Percentiles rank a stretch among this genome's conserved stretches.
Conservation (phyloP, 1,140 invertebrate species). For the Formica exsecta region DNA sequence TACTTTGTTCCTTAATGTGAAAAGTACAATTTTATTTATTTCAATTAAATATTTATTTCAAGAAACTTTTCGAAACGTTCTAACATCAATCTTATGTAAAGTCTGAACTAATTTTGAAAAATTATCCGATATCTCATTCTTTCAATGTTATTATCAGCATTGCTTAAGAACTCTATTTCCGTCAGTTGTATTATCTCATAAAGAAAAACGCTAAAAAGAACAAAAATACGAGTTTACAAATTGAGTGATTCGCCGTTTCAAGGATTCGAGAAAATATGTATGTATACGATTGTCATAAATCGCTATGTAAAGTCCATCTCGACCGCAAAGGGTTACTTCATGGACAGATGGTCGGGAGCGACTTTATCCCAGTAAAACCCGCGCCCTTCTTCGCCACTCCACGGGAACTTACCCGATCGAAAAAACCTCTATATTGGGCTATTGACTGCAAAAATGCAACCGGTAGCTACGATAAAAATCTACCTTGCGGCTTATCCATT, state of each 20-base stretch:
- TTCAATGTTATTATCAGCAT: background rate
- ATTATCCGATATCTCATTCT: background rate
- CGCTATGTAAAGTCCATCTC: background rate
- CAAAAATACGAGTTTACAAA: constrained; percentile 16
- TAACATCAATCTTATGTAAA: background rate
- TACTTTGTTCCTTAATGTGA: background rate
- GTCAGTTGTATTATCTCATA: background rate
- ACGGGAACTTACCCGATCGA: constrained; percentile 3
- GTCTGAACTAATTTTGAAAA: background rate
- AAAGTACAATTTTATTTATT: background rate
- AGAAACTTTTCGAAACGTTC: background rate
- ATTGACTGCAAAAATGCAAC: constrained; percentile 46
- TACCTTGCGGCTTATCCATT: constrained; percentile 17
- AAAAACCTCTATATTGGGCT: constrained; percentile 30
- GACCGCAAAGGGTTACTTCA: constrained; percentile 23
- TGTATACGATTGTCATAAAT: constrained; percentile 24
- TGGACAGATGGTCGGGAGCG: background rate
- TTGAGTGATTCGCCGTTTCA: constrained; percentile 6
- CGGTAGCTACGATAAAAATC: constrained; percentile 45
- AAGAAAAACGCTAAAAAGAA: background rate
- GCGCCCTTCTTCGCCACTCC: constrained; percentile 7
- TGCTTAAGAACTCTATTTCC: background rate
- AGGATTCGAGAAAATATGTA: background rate
- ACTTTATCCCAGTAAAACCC: constrained; percentile 32
- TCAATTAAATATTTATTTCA: background rate